Evolutionary conservation across 2,888 invertebrate species (phyloP), one percentile per base, ranked within the genome.

Genomic region (Pomacea canaliculata): DNA sequence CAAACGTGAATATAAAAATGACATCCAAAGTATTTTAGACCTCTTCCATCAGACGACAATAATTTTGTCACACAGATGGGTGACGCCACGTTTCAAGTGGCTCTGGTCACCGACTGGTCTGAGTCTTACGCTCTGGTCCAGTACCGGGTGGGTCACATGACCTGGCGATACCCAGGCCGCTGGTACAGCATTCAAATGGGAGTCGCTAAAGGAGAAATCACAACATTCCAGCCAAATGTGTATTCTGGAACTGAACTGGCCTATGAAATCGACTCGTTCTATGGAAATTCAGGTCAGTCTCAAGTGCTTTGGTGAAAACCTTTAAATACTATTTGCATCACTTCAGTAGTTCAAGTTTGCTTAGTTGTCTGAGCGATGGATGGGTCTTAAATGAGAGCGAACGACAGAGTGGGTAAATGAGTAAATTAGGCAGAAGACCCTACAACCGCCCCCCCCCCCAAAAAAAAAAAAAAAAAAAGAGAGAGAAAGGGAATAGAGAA

Each of bases 61-160:
- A 16, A 56, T 56, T 56, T 10, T 10, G 16, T 37, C 19, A 19
- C 27, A 23, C 70, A 70, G 70, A 51, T 56, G n/a, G 70, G 60
- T 13, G 60, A 56, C 18, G 70, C 70, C 16, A 70, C 70, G n/a
- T 60, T 70, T 37, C 70, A 70, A 27, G 37, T 70, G 70, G 70
- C 70, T 7, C 60, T 70, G 23, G 56, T 70, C 37, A 56, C 70
- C 23, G 59, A 70, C 60, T 56, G 70, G 16, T 8, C 37, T 19
- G 27, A 13, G 27, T 70, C 70, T 27, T 70, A 60, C 37, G 70
- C 60, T 18, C 19, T 70, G 27, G 60, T 70, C 23, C 56, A 70
- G 27, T 70, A 70, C 59, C 27, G 10, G n/a, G 18, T 19, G 16
- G 70, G 37, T 10, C 23, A 12, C 23, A 70, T 70, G 70, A 60